These are phyloP conservation scores for Panagrolaimus sp. DNA, from an alignment of 1,140 invertebrate genomes.

Conservation along the genomic window DNA sequence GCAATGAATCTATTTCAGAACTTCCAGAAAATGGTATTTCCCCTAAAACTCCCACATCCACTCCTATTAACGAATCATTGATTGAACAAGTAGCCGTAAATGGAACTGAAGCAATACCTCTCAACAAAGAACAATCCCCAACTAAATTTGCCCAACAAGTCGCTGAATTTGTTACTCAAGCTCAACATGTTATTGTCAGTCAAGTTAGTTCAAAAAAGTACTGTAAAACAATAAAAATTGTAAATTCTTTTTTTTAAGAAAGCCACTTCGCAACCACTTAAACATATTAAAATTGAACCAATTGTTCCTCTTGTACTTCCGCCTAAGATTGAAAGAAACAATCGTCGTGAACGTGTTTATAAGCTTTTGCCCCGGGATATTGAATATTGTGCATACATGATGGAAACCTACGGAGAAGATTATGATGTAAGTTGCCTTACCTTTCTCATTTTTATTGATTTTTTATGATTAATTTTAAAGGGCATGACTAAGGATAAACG, in stretches of 20 bases:
- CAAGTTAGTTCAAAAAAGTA: background rate
- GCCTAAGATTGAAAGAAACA: conserved; percentile 6
- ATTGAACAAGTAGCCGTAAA: conserved; percentile 9
- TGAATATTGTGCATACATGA: conserved; percentile 38
- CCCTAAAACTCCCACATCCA: conserved; percentile 7
- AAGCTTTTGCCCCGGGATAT: conserved; percentile 34
- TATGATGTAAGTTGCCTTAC: conserved; percentile 23
- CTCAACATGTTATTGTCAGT: background rate
- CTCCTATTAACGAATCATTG: conserved; percentile 2
- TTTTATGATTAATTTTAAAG: conserved; percentile 17
- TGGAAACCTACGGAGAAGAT: conserved; percentile 40
- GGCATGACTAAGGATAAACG: conserved; percentile 36
- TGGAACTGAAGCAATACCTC: background rate
- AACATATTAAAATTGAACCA: conserved; percentile 3
- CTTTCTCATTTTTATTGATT: conserved; percentile 16
- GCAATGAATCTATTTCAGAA: conserved; percentile 14
- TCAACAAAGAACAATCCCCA: background rate
- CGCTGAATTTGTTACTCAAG: background rate
- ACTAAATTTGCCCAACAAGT: conserved; percentile 8
- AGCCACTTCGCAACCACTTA: background rate
- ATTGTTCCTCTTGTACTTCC: conserved; percentile 11
- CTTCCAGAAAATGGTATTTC: conserved; percentile 4
- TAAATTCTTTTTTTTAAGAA: background rate
- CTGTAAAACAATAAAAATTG: background rate
- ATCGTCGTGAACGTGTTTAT: conserved; percentile 26